Evolutionary conservation across 2,797 vertebrate species (phyloP).

Genomic region (Falco rusticolus): DNA sequence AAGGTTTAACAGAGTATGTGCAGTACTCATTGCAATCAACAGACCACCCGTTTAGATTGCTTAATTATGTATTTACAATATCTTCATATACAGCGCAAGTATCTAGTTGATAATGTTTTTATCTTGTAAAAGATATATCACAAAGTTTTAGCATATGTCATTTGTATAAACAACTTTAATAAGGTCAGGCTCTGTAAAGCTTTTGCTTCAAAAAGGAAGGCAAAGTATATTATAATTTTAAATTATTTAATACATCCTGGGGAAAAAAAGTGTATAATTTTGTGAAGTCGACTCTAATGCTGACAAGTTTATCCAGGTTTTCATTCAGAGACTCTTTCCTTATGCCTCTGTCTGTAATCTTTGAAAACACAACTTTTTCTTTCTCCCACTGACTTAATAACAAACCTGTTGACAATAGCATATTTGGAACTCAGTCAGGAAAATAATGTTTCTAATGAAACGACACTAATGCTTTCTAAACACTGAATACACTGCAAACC

Average conservation of each 20-base stretch:
- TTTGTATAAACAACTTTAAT: neutral
- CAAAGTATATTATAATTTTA: neutral
- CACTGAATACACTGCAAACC: neutral
- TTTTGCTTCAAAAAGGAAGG: neutral
- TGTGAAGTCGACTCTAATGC: neutral
- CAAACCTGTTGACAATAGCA: neutral
- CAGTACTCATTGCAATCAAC: neutral
- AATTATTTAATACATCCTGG: neutral
- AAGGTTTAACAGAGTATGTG: neutral
- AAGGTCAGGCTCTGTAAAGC: neutral
- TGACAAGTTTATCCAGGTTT: neutral
- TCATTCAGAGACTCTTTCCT: neutral
- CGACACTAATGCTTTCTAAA: neutral
- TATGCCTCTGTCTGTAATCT: neutral
- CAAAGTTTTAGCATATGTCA: neutral
- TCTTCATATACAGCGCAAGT: neutral
- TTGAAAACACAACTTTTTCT: neutral
- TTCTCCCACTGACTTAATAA: rapidly evolving
- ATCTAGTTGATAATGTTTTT: neutral
- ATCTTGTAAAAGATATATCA: neutral
- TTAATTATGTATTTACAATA: neutral
- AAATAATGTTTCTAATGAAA: neutral
- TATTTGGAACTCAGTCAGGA: neutral
- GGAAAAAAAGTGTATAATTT: neutral
- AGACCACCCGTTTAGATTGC: neutral